Evolutionary conservation across 2,888 invertebrate genomes (phyloP).

Genomic region (Elmis aenea): DNA sequence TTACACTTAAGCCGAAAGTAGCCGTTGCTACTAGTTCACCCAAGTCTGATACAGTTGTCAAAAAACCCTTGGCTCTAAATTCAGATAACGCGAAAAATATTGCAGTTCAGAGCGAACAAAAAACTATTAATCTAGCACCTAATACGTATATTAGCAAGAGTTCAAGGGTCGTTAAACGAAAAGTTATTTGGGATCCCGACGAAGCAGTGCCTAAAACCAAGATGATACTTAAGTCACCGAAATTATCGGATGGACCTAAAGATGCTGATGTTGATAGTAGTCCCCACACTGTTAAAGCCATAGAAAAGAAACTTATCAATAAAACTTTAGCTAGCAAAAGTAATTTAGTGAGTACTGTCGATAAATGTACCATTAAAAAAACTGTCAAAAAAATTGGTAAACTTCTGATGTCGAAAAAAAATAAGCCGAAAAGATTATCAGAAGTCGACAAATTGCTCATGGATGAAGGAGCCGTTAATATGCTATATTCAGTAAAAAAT

Average conservation of each 20-base stretch:
- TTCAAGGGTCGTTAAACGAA: constrained; percentile 62
- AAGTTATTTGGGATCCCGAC: constrained; percentile 70
- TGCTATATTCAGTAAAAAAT: constrained; percentile 72
- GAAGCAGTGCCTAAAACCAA: constrained; percentile 38
- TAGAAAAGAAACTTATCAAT: neutral
- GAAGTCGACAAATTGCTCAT: constrained; percentile 75
- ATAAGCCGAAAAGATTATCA: constrained; percentile 42
- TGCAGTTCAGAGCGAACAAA: neutral
- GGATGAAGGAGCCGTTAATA: constrained; percentile 83
- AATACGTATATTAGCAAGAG: constrained; percentile 43
- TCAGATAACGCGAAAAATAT: too few relatives aligned
- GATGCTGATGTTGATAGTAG: neutral
- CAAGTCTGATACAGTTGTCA: too few relatives aligned
- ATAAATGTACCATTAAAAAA: neutral
- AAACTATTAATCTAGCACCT: constrained; percentile 23
- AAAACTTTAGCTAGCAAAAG: neutral
- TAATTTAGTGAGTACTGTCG: neutral
- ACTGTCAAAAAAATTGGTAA: constrained; percentile 3
- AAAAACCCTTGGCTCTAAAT: too few relatives aligned
- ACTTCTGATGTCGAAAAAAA: constrained; percentile 8
- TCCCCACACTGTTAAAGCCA: constrained; percentile 32
- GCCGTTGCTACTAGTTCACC: too few relatives aligned
- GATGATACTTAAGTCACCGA: constrained; percentile 2
- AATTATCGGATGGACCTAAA: neutral
- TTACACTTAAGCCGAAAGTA: too few relatives aligned